These are phyloP conservation scores for Nasonia oneida DNA, from an alignment of 2,888 invertebrate species.

Conservation along the genomic window DNA sequence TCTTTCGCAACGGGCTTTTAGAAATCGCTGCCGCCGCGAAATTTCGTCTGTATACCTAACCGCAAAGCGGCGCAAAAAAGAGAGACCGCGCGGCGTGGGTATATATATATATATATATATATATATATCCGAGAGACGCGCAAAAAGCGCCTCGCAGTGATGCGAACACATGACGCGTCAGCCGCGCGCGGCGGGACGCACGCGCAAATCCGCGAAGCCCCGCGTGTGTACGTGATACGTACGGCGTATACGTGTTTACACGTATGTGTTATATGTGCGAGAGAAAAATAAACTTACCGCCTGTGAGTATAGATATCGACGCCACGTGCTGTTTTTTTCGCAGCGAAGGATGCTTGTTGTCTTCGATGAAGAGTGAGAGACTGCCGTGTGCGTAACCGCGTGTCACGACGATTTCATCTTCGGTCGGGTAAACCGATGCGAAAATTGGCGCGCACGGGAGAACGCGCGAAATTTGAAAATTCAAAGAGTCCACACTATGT, in stretches of 20 bases:
- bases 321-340: slow-evolving; percentile 44
- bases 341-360: no score
- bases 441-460: not conserved
- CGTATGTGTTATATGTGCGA: not conserved
- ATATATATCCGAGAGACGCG: not conserved
- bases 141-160: slow-evolving; percentile 42
- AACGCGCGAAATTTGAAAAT: slow-evolving; percentile 26
- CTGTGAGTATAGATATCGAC: not conserved
- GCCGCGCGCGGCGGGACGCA: slow-evolving; percentile 19
- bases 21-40: not conserved
- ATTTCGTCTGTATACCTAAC: not conserved
- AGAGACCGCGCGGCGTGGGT: not conserved
- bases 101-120: not conserved
- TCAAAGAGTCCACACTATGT: no score
- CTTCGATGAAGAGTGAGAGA: no score
- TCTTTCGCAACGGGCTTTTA: not conserved
- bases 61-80: not conserved
- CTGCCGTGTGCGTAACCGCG: no score
- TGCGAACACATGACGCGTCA: slow-evolving; percentile 56
- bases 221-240: not conserved
- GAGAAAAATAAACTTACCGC: slow-evolving; percentile 40
- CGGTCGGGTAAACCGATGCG: not conserved
- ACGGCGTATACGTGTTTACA: not conserved
- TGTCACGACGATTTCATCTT: slow-evolving; percentile 11
- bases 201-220: not conserved